A percentile compares a stretch with the other conserved stretches of the same genome.
phyloP scores from a whole-genome alignment of 2,888 invertebrate genomes.

The Halocaridina rubra region DNA sequence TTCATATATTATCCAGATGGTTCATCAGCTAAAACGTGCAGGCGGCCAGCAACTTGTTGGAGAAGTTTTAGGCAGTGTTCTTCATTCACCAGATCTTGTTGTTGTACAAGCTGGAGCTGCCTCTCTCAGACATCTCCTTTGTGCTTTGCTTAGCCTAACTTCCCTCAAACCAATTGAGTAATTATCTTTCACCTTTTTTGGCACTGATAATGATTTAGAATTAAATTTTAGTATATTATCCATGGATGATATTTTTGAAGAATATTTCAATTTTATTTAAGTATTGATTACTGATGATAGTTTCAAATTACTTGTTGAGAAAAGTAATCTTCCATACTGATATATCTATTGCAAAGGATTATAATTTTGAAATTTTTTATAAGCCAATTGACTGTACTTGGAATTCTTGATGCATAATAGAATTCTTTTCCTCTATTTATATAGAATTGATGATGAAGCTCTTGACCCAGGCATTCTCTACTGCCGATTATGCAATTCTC shows the following conservation, averaged over 20 bases:
- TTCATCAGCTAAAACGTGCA: constrained; percentile 30
- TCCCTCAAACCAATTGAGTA: constrained; percentile 10
- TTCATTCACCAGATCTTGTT: constrained; percentile 12
- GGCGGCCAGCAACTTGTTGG: constrained; percentile 43
- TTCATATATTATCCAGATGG: constrained; percentile 24
- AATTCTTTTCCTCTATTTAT: neutral
- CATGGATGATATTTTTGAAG: too few species aligned
- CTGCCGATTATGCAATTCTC: constrained; percentile 20
- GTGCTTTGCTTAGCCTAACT: constrained; percentile 41
- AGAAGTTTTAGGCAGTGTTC: constrained; percentile 34
- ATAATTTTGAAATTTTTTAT: too few species aligned
- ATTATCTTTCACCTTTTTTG: neutral
- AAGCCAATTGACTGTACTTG: too few species aligned
- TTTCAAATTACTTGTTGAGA: too few species aligned
- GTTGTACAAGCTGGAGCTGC: constrained; percentile 27
- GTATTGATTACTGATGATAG: too few species aligned
- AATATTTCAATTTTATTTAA: too few species aligned
- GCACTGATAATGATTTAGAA: too few species aligned
- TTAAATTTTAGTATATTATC: too few species aligned
- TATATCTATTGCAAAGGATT: too few species aligned
- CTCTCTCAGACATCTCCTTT: constrained; percentile 37
- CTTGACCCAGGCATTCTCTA: neutral
- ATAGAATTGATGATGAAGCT: neutral
- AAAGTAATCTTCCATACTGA: too few species aligned
- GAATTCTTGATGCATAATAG: too few species aligned